Evolutionary conservation across 2,888 invertebrate species (phyloP).

Genomic region (Drosophila austrosaltans): DNA sequence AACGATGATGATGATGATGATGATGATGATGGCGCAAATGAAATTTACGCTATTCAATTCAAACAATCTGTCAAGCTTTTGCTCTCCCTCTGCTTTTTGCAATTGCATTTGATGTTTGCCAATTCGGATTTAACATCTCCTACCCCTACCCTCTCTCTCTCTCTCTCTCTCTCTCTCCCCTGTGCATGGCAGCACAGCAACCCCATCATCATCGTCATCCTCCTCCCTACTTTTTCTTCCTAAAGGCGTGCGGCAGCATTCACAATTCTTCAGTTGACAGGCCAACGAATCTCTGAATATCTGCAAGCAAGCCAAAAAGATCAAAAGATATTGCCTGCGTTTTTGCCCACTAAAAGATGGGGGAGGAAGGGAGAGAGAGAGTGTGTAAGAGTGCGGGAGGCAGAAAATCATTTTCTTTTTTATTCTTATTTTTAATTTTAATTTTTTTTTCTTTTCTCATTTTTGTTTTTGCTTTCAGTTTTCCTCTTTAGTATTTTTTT

Average conservation of each 20-base stretch:
- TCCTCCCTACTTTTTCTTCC: not conserved
- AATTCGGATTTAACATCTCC: not conserved
- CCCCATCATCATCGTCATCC: not conserved
- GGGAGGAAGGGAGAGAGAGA: not conserved
- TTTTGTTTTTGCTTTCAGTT: slow-evolving; percentile 14
- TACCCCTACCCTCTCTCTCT: not conserved
- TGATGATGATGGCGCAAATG: not conserved
- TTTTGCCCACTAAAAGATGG: not conserved
- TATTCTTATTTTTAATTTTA: slow-evolving; percentile 21
- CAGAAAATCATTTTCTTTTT: slow-evolving; percentile 29
- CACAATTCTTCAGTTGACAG: slow-evolving; percentile 41
- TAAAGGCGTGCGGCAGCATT: slow-evolving; percentile 22
- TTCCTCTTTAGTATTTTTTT: slow-evolving; percentile 25
- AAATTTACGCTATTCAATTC: slow-evolving; percentile 13
- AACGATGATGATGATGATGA: not conserved
- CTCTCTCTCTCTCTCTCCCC: not conserved
- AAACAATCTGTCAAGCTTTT: slow-evolving; percentile 11
- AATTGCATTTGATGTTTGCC: slow-evolving; percentile 15
- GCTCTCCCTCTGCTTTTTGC: slow-evolving; percentile 10
- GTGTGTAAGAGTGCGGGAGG: not conserved
- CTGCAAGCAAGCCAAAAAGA: slow-evolving; percentile 27
- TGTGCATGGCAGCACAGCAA: not conserved
- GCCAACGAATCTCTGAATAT: slow-evolving; percentile 31
- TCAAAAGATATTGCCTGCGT: slow-evolving; percentile 22
- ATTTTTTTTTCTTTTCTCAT: slow-evolving; percentile 6